A percentile compares a stretch with the other conserved stretches of the same genome.
phyloP scores from a whole-genome alignment of 2,113 vertebrate species.

The Sebastes schlegelii region DNA sequence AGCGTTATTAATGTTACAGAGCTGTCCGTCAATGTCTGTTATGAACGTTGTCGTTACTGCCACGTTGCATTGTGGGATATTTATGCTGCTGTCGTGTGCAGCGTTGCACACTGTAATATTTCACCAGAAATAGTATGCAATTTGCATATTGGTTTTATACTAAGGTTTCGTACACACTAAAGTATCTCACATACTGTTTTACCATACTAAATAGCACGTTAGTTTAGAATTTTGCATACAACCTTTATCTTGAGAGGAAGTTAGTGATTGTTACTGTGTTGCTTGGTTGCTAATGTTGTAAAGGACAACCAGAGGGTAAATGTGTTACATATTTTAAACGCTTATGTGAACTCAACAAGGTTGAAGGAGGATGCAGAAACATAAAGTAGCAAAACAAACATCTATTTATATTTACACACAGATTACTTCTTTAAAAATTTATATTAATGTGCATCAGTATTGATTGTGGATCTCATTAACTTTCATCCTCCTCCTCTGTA shows the following conservation, averaged over 20 bases:
- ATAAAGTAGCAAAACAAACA: not conserved
- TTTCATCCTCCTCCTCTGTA: not conserved
- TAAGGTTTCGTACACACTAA: too few species aligned
- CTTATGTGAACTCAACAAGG: not conserved
- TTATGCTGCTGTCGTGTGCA: too few species aligned
- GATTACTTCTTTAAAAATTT: not conserved
- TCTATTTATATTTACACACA: not conserved
- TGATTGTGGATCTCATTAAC: conserved; percentile 1
- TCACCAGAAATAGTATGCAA: too few species aligned
- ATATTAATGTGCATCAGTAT: conserved; percentile 6
- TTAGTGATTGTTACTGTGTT: not conserved
- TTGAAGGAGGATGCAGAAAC: not conserved
- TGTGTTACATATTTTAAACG: not conserved
- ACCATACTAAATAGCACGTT: too few species aligned
- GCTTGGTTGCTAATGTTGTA: not conserved
- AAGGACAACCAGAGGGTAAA: not conserved
- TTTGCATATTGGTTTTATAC: too few species aligned
- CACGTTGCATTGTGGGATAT: too few species aligned
- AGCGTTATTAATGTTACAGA: too few species aligned
- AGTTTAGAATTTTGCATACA: too few species aligned
- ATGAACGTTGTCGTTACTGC: too few species aligned
- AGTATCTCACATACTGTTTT: too few species aligned
- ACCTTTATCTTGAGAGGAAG: not conserved
- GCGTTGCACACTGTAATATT: too few species aligned
- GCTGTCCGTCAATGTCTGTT: too few species aligned